Conservation (phyloP, 2,797 vertebrate genomes). For the Oophaga sylvatica region DNA sequence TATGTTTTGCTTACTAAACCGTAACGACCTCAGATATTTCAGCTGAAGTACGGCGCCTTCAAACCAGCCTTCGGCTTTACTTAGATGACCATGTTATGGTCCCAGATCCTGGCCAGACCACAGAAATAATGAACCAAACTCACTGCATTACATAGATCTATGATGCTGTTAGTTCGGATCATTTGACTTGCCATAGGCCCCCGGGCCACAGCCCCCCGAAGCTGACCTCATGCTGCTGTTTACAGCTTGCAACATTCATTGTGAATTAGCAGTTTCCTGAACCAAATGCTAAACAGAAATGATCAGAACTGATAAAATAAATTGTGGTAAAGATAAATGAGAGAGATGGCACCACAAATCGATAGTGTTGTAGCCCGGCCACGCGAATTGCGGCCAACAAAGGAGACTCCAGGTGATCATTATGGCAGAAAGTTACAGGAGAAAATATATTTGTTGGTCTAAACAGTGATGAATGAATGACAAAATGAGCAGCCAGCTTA, state of each 20-base stretch:
- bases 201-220: neutral
- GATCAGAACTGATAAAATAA: conserved; percentile 6
- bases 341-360: conserved; percentile 27
- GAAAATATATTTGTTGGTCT: conserved; percentile 42
- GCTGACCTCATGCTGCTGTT: neutral
- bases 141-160: neutral
- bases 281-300: neutral
- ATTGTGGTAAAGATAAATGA: conserved; percentile 37
- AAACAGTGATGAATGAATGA: conserved; percentile 43
- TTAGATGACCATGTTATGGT: neutral
- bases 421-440: conserved; percentile 41
- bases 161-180: neutral
- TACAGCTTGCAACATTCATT: neutral
- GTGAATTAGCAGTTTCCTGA: neutral
- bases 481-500: conserved; percentile 45
- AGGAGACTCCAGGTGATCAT: conserved; percentile 34
- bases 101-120: neutral
- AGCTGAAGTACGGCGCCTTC: neutral
- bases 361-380: conserved; percentile 34
- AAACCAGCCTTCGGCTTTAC: neutral
- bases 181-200: neutral
- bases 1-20: neutral
- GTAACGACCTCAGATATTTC: neutral
- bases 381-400: conserved; percentile 22
- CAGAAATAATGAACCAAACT: neutral